These are phyloP conservation scores for Caenorhabditis sp. DNA, from an alignment of 2,888 invertebrate genomes.

Conservation along the genomic window DNA sequence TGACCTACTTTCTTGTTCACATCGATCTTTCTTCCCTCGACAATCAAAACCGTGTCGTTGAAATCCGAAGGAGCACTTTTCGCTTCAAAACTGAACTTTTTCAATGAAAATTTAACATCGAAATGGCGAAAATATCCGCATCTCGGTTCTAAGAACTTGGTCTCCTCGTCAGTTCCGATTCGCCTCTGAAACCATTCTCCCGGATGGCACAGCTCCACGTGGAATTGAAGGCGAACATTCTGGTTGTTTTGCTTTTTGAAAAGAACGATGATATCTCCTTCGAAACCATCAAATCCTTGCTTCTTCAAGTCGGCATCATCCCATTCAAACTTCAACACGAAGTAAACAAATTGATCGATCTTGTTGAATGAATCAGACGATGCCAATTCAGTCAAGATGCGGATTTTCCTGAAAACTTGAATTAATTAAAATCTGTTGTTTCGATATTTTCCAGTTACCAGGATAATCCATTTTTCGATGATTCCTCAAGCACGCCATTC, in stretches of 20 bases:
- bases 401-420: too few species aligned
- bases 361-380: background rate
- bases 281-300: background rate
- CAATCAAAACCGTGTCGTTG: background rate
- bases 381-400: too few species aligned
- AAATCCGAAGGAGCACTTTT: too few species aligned
- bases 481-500: too few species aligned
- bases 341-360: background rate
- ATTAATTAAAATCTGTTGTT: too few species aligned
- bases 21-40: background rate
- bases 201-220: background rate
- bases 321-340: background rate
- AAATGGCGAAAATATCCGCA: too few species aligned
- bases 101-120: too few species aligned
- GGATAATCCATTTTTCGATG: background rate
- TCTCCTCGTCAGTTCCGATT: background rate
- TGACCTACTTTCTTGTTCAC: background rate
- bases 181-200: background rate
- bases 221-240: background rate
- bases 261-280: background rate
- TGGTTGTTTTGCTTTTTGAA: background rate
- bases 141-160: too few species aligned
- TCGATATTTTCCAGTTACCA: background rate
- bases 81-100: background rate
- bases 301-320: background rate